Base-by-base conservation (phyloP, 2,113 vertebrate species). In the Oxygymnocypris stewartii region DNA sequence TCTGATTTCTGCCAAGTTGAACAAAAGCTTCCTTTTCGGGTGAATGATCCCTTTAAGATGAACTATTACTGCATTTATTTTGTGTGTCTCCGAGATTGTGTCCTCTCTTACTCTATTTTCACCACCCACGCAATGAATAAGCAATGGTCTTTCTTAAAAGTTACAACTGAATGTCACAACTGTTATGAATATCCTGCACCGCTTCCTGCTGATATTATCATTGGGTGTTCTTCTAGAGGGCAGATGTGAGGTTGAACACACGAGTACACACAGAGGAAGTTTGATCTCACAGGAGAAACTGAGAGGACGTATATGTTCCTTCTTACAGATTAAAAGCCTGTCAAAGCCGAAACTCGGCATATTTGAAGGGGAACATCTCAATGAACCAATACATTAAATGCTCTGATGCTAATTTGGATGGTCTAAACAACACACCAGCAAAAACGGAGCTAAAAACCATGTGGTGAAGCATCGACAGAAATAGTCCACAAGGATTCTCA, bases 151-250 rank as follows among this genome's bases (percentile, higher is more conserved):
- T n/a, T 80, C 40, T 10, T 25, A 2, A 44, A 65, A 44, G 28
- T n/a, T 47, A 63, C 13, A 9, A 44, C 83, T 75, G 9, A 37
- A 82, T 75, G 75, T 2, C 40, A 40, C 40, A 40, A 40, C 16
- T 61, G 65, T 61, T 35, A 59, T 40, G 51, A 57, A 86, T 31
- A 23, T 31, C 6, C 73, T 69, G 25, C 65, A 85, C 54, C 75
- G 69, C 86, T 89, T 89, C 86, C 84, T 87, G 84, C 42, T 28
- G 35, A 83, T 79, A 42, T 74, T 78, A 88, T 74, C 28, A 0
- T n/a, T 86, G 16, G 20, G 23, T 49, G 74, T 73, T 86, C 73
- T 71, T 44, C 23, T 59, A 61, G 16, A 88, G 20, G 51, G 71
- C 80, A 84, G 84, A 75, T 88, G 80, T 79, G 54, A 16, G 25